phyloP scores from a whole-genome alignment of 2,888 invertebrate species.

The Drosophila neoperkinsi region DNA sequence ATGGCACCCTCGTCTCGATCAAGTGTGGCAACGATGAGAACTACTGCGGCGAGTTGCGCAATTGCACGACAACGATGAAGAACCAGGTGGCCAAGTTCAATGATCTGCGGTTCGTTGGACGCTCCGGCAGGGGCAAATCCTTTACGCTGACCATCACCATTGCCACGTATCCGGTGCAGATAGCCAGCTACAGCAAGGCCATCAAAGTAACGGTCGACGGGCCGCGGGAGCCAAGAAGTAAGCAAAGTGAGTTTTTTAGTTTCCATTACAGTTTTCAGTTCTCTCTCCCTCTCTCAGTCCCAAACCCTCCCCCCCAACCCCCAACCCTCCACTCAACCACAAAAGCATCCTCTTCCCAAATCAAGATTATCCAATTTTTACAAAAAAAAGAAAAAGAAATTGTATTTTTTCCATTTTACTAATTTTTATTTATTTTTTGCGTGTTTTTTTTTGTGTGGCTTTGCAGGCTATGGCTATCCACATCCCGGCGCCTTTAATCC shows the following conservation, averaged over 20 bases:
- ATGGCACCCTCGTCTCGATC: conserved; percentile 97
- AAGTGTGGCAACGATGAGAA: conserved; percentile 99
- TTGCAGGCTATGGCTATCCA: conserved; percentile 91
- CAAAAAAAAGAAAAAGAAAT: background rate
- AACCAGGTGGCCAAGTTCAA: conserved; percentile 99
- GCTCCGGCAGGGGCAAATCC: conserved; percentile 98
- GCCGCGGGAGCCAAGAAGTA: conserved; percentile 98
- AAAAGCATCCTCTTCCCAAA: background rate
- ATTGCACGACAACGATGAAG: conserved; percentile 97
- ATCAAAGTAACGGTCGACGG: conserved; percentile 99
- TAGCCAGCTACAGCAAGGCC: conserved; percentile 97
- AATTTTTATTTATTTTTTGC: conserved; percentile 22
- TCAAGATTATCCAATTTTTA: conserved; percentile 1
- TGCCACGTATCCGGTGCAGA: conserved; percentile 89
- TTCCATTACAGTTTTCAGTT: conserved; percentile 71
- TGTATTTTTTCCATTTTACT: conserved; percentile 17
- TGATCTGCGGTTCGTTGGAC: conserved; percentile 98
- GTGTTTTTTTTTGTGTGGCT: conserved; percentile 71
- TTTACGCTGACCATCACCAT: conserved; percentile 98
- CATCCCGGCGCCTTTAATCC: conserved; percentile 92
- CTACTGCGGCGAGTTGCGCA: conserved; percentile 96
- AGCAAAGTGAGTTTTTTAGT: conserved; percentile 93
- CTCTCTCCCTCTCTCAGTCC: background rate
- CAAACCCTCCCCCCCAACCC: background rate
- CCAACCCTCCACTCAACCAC: background rate